Percentiles rank a stretch among this genome's conserved stretches.
These are phyloP conservation scores for Enteromius argenteus DNA, from an alignment of 2,797 vertebrate genomes.

Conservation along the genomic window DNA sequence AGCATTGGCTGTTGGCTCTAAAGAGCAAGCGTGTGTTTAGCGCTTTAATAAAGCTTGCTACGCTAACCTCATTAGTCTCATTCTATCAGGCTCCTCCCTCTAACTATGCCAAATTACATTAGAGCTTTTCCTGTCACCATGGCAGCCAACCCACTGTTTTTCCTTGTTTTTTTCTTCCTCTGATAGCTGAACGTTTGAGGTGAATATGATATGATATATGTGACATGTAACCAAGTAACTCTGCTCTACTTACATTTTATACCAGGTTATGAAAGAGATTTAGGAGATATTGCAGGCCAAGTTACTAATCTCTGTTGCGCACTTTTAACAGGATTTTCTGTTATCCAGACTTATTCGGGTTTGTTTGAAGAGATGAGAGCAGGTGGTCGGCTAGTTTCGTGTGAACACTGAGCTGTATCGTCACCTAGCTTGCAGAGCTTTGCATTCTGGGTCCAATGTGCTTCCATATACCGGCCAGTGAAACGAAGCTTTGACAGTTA, in stretches of 20 bases:
- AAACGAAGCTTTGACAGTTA: slow-evolving; percentile 60
- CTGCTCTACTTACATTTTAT: not conserved
- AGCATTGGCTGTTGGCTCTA: slow-evolving; percentile 1
- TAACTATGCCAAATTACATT: slow-evolving; percentile 50
- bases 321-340: not conserved
- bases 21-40: slow-evolving; percentile 37
- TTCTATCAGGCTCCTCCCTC: slow-evolving; percentile 49
- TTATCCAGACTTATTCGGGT: slow-evolving; percentile 28
- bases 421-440: not conserved
- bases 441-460: slow-evolving; percentile 38
- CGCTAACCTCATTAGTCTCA: slow-evolving; percentile 59
- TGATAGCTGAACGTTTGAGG: not conserved
- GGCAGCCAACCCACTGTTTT: slow-evolving; percentile 57
- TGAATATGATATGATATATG: not conserved
- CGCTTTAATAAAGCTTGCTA: slow-evolving; percentile 29
- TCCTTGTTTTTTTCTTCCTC: slow-evolving; percentile 26
- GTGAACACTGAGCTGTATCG: not conserved
- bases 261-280: too few relatives aligned
- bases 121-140: slow-evolving; percentile 57
- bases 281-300: not conserved
- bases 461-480: slow-evolving; percentile 44
- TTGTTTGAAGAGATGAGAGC: slow-evolving; percentile 32
- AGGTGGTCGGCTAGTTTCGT: not conserved
- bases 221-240: not conserved
- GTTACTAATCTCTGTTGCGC: not conserved